Evolutionary conservation across 2,888 invertebrate genomes (phyloP), one percentile per base, ranked within the genome.

Genomic region (Caenorhabditis doughertyi): DNA sequence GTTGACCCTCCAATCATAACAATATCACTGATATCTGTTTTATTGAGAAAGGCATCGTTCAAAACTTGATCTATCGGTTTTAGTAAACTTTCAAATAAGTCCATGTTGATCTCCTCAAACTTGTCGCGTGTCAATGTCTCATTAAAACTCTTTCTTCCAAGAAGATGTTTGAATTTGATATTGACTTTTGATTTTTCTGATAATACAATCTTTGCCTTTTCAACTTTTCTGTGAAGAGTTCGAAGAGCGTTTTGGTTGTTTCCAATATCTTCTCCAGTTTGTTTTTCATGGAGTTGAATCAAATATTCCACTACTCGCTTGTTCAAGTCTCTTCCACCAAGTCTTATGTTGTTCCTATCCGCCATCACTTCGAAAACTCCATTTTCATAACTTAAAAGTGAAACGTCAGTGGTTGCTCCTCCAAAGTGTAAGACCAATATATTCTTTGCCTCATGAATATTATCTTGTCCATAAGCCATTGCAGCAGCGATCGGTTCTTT

Each of bases 381-480:
- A 21, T 11, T 49, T 49, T 49, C 49, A 21, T 13, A 49, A 49
- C 21, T 49, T 5, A 49, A 21, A 49, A 49, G 49, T 21, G 49
- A 21, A 7, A 4, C 49, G 21, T 49, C 49, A 49, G 21, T 13
- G 2, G 49, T 49, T 8, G 4, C 21, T 8, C 49, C 49, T 21
- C 49, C 49, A 7, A 49, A 21, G 21, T 49, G 49, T 13, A 13
- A 42, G 13, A 99, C 98, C 60, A 99, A 94, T 18, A 99, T 96
- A 92, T 98, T 99, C 94, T 98, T 97, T 93, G 98, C 98, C 53
- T 91, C 90, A 18, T 90, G 90, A 65, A 91, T 92, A 85, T 92
- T 92, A 85, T 92, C 92, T 51, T 92, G 76, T 32, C 82, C 83
- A 51, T 88, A 89, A 23, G 87, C 87, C 32, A 90, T 90, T 35